phyloP scores from a whole-genome alignment of 2,797 vertebrate species.

The Dallia pectoralis region DNA sequence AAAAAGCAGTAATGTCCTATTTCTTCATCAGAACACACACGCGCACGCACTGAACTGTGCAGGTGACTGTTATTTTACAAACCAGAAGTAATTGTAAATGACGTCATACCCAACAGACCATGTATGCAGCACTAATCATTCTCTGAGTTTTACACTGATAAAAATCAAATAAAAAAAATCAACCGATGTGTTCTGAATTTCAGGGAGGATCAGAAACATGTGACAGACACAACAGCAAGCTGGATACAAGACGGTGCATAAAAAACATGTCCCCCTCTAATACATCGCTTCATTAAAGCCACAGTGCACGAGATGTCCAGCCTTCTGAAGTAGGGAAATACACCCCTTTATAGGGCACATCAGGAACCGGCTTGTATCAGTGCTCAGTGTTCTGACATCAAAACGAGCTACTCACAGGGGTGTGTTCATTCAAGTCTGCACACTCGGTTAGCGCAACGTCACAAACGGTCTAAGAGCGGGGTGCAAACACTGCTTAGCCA shows the following conservation, averaged over 20 bases:
- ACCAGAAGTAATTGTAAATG: neutral
- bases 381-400: neutral
- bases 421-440: neutral
- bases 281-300: neutral
- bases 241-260: neutral
- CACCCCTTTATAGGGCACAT: neutral
- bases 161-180: neutral
- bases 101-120: neutral
- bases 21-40: slow-evolving; percentile 24
- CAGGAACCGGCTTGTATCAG: neutral
- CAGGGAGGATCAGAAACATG: neutral
- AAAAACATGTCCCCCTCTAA: neutral
- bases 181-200: neutral
- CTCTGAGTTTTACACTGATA: neutral
- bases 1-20: neutral
- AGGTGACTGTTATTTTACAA: neutral
- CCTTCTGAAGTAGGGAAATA: neutral
- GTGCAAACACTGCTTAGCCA: neutral
- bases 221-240: neutral
- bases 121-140: neutral
- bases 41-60: neutral
- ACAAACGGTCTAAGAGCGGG: neutral
- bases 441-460: neutral
- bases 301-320: slow-evolving; percentile 2
- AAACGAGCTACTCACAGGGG: neutral